Conservation (phyloP, 1,140 invertebrate genomes). For the Hydropsyche tenuis region DNA sequence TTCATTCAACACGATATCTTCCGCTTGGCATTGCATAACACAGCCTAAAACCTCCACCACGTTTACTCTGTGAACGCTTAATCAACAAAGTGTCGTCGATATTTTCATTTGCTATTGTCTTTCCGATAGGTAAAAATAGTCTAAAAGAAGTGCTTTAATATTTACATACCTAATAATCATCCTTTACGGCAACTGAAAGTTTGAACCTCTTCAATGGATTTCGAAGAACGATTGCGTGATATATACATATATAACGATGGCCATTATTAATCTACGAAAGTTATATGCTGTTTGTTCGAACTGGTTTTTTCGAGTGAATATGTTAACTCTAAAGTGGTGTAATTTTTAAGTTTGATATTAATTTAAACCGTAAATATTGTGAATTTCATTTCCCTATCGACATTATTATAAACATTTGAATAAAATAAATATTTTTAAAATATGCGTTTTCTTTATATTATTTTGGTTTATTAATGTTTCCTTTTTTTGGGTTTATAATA, state of each 20-base stretch:
- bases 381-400: background rate
- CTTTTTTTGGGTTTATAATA: background rate
- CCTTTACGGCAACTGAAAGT: background rate
- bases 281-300: too few relatives aligned
- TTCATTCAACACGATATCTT: constrained; percentile 94
- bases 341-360: background rate
- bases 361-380: too few relatives aligned
- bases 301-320: too few relatives aligned
- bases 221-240: background rate
- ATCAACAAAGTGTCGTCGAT: constrained; percentile 1
- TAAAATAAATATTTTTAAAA: constrained; percentile 5
- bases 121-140: background rate
- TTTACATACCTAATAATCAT: background rate
- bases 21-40: constrained; percentile 87
- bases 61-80: constrained; percentile 9
- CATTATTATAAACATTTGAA: background rate
- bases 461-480: background rate
- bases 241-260: too few relatives aligned
- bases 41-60: constrained; percentile 63
- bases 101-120: background rate
- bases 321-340: background rate
- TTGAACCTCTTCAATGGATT: background rate
- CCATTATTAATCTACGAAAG: too few relatives aligned
- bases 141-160: constrained; percentile 17
- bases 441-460: background rate